phyloP scores from a whole-genome alignment of 1,140 invertebrate genomes.

The Chlorops oryzae region DNA sequence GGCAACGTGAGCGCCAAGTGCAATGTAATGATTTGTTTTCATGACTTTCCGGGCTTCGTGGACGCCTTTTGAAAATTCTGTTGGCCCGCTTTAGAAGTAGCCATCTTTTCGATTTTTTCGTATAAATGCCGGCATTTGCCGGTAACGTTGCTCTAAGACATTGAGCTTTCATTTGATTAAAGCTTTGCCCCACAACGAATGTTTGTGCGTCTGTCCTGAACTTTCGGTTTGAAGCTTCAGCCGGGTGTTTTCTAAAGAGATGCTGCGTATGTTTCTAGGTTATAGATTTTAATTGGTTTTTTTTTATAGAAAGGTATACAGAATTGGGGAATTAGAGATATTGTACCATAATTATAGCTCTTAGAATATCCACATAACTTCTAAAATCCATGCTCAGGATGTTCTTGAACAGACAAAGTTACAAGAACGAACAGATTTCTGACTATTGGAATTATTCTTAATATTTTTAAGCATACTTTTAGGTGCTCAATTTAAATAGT shows the following conservation, averaged over 20 bases:
- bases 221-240: no score
- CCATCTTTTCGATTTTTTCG: conserved; percentile 44
- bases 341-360: no score
- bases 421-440: not conserved
- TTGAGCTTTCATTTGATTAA: not conserved
- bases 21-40: not conserved
- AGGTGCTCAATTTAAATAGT: no score
- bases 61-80: conserved; percentile 25
- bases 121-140: not conserved
- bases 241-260: not conserved
- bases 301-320: no score
- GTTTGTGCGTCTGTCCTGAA: no score
- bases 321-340: no score
- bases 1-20: not conserved
- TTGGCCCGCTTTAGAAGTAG: conserved; percentile 43
- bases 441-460: no score
- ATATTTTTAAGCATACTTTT: no score
- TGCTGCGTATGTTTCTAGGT: not conserved
- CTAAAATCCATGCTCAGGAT: no score
- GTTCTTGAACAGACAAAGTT: not conserved
- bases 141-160: not conserved
- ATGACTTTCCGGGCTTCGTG: not conserved
- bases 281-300: no score
- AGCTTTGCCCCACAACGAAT: no score
- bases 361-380: no score